Conservation (phyloP, 2,888 invertebrate species). For the Tupiocoris notatus region DNA sequence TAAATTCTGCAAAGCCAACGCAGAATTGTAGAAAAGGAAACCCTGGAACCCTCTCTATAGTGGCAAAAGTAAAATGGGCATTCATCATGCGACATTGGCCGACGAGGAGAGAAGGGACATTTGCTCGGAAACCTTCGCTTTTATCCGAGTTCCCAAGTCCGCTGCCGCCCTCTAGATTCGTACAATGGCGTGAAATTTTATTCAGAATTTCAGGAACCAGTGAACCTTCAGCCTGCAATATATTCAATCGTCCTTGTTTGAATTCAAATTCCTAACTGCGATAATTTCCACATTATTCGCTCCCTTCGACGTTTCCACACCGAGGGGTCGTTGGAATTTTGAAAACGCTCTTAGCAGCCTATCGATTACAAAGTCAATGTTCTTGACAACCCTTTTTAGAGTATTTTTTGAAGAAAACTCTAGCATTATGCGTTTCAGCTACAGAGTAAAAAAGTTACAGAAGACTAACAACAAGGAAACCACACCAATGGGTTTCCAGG, state of each 20-base stretch:
- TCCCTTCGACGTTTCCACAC: too few relatives aligned
- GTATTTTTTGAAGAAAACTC: too few relatives aligned
- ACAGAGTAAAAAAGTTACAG: too few relatives aligned
- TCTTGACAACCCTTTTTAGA: too few relatives aligned
- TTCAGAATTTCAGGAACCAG: not conserved
- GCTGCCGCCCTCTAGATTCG: not conserved
- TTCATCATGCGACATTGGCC: conserved; percentile 19
- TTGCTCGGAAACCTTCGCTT: not conserved
- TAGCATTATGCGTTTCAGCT: too few relatives aligned
- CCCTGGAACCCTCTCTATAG: not conserved
- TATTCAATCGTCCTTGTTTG: not conserved
- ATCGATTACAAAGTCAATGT: too few relatives aligned
- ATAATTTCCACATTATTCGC: too few relatives aligned
- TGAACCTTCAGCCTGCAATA: not conserved
- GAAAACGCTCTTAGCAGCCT: too few relatives aligned
- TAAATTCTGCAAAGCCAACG: conserved; percentile 10
- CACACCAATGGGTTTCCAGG: too few relatives aligned
- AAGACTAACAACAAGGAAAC: too few relatives aligned
- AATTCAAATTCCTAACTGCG: not conserved
- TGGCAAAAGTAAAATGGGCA: conserved; percentile 32
- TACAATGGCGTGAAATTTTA: not conserved
- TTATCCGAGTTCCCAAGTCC: not conserved
- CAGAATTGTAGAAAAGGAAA: not conserved
- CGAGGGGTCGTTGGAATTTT: too few relatives aligned
- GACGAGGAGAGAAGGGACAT: not conserved